Evolutionary conservation across 2,797 vertebrate genomes (phyloP).

Genomic region (Coreius guichenoti): DNA sequence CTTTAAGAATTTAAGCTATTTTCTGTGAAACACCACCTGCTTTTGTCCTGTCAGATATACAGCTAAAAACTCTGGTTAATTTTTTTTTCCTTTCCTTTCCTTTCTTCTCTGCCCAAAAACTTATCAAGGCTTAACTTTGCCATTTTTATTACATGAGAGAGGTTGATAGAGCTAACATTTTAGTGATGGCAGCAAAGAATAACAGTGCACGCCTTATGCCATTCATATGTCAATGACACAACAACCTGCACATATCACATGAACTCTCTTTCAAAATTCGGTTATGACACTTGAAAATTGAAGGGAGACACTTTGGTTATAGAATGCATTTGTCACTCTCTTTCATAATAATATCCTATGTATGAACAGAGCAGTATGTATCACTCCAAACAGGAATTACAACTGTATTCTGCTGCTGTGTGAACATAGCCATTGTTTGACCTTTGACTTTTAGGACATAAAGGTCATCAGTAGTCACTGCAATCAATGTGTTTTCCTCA

Average conservation of each 20-base stretch:
- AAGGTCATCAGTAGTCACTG: background rate
- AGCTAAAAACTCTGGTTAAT: background rate
- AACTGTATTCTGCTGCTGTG: background rate
- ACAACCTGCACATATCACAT: background rate
- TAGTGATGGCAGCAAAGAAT: background rate
- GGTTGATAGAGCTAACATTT: background rate
- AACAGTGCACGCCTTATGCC: background rate
- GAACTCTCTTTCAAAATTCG: background rate
- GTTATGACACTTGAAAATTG: background rate
- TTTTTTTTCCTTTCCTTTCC: no score
- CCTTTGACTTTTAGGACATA: constrained; percentile 15
- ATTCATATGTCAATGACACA: background rate
- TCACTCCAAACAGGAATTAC: background rate
- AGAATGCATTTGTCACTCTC: background rate
- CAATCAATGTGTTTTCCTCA: constrained; percentile 34
- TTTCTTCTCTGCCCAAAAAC: background rate
- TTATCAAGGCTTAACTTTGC: background rate
- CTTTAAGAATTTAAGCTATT: background rate
- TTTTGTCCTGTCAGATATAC: background rate
- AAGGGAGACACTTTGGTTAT: background rate
- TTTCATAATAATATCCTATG: background rate
- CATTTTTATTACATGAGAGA: background rate
- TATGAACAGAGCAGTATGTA: background rate
- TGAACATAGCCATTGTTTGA: background rate
- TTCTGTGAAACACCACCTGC: background rate